phyloP scores from a whole-genome alignment of 2,113 vertebrate species.

The Equus quagga region DNA sequence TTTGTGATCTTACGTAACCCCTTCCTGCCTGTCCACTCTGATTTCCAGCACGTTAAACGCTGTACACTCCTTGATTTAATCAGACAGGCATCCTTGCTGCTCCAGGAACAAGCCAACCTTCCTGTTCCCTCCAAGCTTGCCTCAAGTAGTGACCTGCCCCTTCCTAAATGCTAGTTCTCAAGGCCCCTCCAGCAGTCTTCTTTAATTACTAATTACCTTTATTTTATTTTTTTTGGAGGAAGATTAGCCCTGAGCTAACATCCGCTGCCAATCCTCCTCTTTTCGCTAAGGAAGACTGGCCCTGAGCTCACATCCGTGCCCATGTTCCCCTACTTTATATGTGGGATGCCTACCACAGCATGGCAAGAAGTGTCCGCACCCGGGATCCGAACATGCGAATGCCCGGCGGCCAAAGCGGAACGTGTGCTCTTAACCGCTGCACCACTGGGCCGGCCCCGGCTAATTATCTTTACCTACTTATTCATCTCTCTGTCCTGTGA shows the following conservation, averaged over 20 bases:
- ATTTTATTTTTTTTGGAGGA: too few species aligned
- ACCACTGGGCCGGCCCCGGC: too few species aligned
- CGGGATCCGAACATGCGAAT: too few species aligned
- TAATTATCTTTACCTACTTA: background rate
- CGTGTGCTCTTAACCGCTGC: too few species aligned
- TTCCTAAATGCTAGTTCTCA: background rate
- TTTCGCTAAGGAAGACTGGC: too few species aligned
- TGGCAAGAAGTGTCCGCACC: too few species aligned
- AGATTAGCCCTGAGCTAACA: too few species aligned
- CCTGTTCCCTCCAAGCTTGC: background rate
- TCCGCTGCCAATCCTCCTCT: too few species aligned
- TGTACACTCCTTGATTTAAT: background rate
- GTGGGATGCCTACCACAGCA: too few species aligned
- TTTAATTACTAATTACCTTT: background rate
- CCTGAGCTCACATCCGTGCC: too few species aligned
- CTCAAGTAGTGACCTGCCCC: background rate
- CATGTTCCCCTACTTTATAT: too few species aligned
- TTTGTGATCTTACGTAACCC: conserved; percentile 50
- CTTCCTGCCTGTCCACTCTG: background rate
- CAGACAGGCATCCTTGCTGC: background rate
- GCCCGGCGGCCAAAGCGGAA: too few species aligned
- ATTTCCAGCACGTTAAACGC: background rate
- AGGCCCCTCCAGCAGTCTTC: background rate
- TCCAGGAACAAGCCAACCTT: background rate
- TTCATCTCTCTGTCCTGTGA: background rate